Base-by-base conservation (phyloP, 2,888 invertebrate species). In the Hirudinaria manillensis region DNA sequence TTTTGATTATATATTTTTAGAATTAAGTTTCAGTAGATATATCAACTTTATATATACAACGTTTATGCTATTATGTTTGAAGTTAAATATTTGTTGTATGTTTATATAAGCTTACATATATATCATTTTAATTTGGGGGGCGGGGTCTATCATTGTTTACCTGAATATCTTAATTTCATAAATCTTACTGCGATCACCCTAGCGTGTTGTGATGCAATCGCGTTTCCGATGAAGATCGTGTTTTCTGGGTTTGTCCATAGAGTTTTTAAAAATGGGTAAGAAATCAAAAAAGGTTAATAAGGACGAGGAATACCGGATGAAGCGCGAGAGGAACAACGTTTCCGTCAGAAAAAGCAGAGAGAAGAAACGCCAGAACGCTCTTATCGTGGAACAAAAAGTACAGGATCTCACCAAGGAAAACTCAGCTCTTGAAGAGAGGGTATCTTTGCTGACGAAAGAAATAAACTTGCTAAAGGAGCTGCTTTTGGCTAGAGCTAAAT, bases 321-420 rank as follows among this genome's bases (percentile, higher is more conserved):
- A 96, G 78, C 89, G 97, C 65, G 95, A 96, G 84, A 89, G 96
- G 81, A 97, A 97, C 86, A 97, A 97, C 85, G 94, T 96, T 82
- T 96, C 97, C 6, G 97, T 97, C 72, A 88, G 95, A 78, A 96
- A 96, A 85, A 94, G 93, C 76, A 90, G 97, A 78, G 96, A 96
- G 86, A 96, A 96, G 88, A 77, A 74, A 45, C 73, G 76, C 7
- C 56, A 27, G 51, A 77, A 77, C 34, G 96, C 95, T 24, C 53
- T 38, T 6, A 72, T 72, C 27, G 72, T 72, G 29, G 45, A 51
- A 27, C 38, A 72, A 32, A 72, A 55, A 72, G 72, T 72, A 1
- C 32, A 72, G 13, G 53, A 51, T 27, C 34, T 72, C 19, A 72
- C 45, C 4, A 32, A 72, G 21, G 72, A 72, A 72, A 72, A 72